Base-by-base conservation (phyloP, 53 echinoderm and acorn worm species). In the Echinarachnius parma region DNA sequence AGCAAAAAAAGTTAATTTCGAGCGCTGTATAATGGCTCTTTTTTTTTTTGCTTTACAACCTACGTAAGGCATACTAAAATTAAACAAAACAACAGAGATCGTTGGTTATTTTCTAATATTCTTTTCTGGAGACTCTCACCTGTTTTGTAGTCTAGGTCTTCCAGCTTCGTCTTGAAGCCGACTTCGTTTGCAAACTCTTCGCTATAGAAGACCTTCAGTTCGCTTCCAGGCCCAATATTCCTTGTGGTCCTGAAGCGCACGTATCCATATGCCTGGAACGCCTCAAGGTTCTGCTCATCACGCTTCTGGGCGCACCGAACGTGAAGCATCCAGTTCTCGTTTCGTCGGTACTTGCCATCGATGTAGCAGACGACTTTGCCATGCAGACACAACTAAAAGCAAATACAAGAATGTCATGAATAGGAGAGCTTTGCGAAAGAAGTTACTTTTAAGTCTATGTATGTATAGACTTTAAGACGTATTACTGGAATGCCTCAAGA, bases 291-390 rank as follows among this genome's bases (percentile, higher is more conserved):
- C 56, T 72, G 72, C 35, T 72, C 72, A 16, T 72, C 42, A 26
- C 4, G 0, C 15, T 37, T 72, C 39, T 56, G 54, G 16, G 72
- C 72, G 18, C 72, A 72, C 1, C 28, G 72, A 19, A 72, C 56
- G 18, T 36, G 72, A 34, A 72, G 33, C 72, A 72, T 23, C 72
- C 72, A 72, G 72, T 72, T 72, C 39, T 72, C 57, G 15, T 72
- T 54, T 4, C 72, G 72, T 37, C 37, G 34, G 57, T 72, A 56
- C 27, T 37, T 34, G 55, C 72, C 72, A 20, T 72, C 72, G 0
- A 72, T 56, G n/a, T 72, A 72, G 28, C 37, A 72, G 55, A 72
- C 37, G 0, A 72, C 39, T 42, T 56, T 56, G 7, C 72, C 72
- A 2, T 7, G 56, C 2, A 72, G 55, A 9, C 72, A 72, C 3